phyloP scores from a whole-genome alignment of 2,797 vertebrate species.

The Peromyscus attwateri region DNA sequence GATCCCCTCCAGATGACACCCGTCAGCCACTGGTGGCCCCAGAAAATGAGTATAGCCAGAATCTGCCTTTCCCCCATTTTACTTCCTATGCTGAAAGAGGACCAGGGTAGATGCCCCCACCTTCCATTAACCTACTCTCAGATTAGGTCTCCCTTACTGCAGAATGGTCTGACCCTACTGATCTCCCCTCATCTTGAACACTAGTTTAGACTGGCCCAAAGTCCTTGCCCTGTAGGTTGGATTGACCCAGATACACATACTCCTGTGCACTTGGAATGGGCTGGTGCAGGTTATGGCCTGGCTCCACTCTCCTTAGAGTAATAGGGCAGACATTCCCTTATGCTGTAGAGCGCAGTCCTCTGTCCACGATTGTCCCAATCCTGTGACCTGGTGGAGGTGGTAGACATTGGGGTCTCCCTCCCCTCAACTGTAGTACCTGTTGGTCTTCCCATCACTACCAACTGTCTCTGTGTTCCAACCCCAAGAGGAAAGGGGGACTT shows the following conservation, averaged over 20 bases:
- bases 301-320: conserved; percentile 1
- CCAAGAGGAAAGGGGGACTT: conserved; percentile 13
- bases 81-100: conserved; percentile 57
- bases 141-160: neutral
- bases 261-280: conserved; percentile 23
- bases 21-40: conserved; percentile 46
- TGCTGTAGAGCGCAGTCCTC: neutral
- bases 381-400: neutral
- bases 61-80: conserved; percentile 66
- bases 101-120: conserved; percentile 61
- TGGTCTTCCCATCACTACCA: conserved; percentile 28
- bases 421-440: neutral
- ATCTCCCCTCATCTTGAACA: neutral
- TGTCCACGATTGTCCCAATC: neutral
- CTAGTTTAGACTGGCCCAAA: conserved; percentile 68
- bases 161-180: conserved; percentile 1
- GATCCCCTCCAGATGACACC: neutral
- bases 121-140: neutral
- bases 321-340: neutral
- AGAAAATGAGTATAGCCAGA: conserved; percentile 5
- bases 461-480: conserved; percentile 59
- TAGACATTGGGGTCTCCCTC: neutral
- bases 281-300: neutral
- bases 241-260: neutral
- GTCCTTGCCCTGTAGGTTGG: conserved; percentile 28